Evolutionary conservation across 2,888 invertebrate species (phyloP).

Genomic region (Heliconius sara): DNA sequence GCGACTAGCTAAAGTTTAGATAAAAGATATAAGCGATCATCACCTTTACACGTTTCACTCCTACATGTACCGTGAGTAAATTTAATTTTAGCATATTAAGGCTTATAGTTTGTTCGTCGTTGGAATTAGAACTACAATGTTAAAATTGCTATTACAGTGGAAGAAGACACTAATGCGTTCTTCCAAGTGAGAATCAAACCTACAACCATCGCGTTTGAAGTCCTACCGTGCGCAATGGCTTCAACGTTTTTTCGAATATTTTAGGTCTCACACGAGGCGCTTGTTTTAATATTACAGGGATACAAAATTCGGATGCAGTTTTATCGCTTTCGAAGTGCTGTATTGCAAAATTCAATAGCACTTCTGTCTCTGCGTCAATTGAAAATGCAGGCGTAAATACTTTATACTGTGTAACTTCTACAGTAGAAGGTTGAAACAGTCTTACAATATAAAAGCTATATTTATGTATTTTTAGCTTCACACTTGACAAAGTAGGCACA

Average conservation of each 20-base stretch:
- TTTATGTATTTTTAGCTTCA: background rate
- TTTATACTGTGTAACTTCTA: background rate
- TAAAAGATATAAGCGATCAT: no score
- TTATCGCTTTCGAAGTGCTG: constrained; percentile 41
- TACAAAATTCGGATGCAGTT: constrained; percentile 37
- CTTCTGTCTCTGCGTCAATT: constrained; percentile 15
- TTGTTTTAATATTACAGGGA: constrained; percentile 36
- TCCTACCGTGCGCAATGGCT: background rate
- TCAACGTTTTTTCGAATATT: constrained; percentile 5
- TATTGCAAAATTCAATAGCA: constrained; percentile 44
- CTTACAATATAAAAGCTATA: background rate
- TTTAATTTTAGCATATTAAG: no score
- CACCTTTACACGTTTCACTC: no score
- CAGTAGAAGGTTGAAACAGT: background rate
- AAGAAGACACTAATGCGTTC: background rate
- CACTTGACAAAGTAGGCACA: no score
- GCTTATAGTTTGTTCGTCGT: no score
- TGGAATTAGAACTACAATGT: no score
- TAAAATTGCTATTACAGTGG: background rate
- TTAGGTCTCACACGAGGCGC: background rate
- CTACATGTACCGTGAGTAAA: no score
- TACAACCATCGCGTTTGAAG: background rate
- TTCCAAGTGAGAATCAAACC: background rate
- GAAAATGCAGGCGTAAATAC: background rate
- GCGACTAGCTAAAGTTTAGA: no score